A percentile compares a stretch with the other conserved stretches of the same genome.
phyloP scores from a whole-genome alignment of 1,140 invertebrate species.

The Drosophila kanapiae region DNA sequence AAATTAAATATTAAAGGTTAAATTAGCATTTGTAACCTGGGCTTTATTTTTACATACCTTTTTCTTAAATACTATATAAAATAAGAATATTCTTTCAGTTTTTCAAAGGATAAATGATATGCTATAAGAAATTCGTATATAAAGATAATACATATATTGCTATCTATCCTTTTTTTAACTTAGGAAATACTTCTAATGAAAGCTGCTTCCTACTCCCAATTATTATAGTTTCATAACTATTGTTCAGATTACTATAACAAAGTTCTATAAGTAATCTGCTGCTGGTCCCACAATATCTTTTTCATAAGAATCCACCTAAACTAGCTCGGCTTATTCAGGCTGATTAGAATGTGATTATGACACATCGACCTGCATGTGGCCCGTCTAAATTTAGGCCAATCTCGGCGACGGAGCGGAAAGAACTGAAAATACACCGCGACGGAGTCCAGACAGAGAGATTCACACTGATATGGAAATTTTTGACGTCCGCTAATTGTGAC shows the following conservation, averaged over 20 bases:
- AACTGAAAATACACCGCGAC: conserved; percentile 10
- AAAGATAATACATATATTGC: too few relatives aligned
- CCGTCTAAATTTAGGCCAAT: conserved; percentile 42
- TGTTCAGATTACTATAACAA: neutral
- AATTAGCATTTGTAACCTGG: neutral
- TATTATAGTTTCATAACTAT: too few relatives aligned
- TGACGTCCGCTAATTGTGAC: conserved; percentile 67
- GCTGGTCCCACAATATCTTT: neutral
- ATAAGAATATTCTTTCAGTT: neutral
- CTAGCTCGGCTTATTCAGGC: conserved; percentile 1
- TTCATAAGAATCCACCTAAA: neutral
- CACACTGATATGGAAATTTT: conserved; percentile 69
- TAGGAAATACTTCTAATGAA: neutral
- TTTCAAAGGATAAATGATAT: neutral
- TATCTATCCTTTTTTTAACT: neutral
- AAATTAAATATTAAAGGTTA: neutral
- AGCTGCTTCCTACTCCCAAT: neutral
- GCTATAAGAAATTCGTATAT: neutral
- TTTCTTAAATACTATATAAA: neutral
- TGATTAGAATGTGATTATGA: conserved; percentile 40
- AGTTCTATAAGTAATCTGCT: neutral
- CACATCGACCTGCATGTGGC: conserved; percentile 17
- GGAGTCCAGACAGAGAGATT: conserved; percentile 30
- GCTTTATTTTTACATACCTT: neutral
- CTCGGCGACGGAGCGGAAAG: conserved; percentile 13